Base-by-base conservation (phyloP, 2,888 invertebrate genomes). In the Troilus luridus region DNA sequence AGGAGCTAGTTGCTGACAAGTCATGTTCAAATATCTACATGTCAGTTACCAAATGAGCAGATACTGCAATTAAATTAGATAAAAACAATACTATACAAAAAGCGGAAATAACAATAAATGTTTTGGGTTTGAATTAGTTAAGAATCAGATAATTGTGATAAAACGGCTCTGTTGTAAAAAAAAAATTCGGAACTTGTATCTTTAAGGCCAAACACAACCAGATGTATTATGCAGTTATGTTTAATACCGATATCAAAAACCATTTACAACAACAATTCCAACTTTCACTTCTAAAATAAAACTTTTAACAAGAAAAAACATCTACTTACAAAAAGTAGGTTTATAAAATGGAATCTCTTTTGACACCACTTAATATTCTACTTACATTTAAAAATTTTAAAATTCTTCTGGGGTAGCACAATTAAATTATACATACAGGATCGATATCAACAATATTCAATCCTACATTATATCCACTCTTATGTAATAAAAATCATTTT, bases 211-310 rank as follows among this genome's bases (percentile, higher is more conserved):
- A 85, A 21, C 58, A 11, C 3, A 17, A 54, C 19, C 17, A 56
- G 56, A 56, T 11, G n/a, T 21, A 81, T 54, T 9, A 56, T n/a
- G n/a, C 21, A 21, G 11, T 85, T 56, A 85, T 56, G 85, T 85
- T 54, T 85, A 85, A 85, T 56, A 85, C 41, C 56, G 56, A 85
- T 58, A 85, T 85, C 85, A 85, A 85, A 56, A 85, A 85, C 85
- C 85, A 58, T n/a, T 56, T 56, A 54, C n/a, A 10, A 41, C 41
- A 85, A 7, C n/a, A n/a, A 85, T n/a, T 85, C 10, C 56, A 56
- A 85, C 54, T 85, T 77, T 27, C 9, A 77, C 21, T 77, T 77
- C 27, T 41, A 21, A 85, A 19, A 85, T 85, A 58, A 85, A 58
- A 67, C 64, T 24, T 67, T 17, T 2, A 58, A 56, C 2, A 12